Evolutionary conservation across 2,797 vertebrate genomes (phyloP), one percentile per base, ranked within the genome.

Genomic region (Diplodus puntazzo): DNA sequence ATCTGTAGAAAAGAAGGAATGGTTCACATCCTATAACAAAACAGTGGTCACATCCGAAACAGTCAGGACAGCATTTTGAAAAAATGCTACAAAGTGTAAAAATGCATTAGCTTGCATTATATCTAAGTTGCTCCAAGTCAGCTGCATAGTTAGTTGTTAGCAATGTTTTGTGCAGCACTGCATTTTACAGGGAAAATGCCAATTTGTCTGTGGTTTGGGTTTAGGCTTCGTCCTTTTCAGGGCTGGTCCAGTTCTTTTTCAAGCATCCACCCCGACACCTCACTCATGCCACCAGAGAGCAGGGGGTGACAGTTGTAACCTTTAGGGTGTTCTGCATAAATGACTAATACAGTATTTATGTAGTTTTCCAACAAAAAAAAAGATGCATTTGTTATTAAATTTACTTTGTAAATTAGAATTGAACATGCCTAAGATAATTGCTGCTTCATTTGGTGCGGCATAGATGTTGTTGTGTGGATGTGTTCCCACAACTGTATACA

Each of bases 1-100:
- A 99, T 98, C 98, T 99, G 90, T n/a, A 84, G 68, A 73, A 68
- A 48, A 79, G 14, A 73, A 64, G 23, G 2, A 75, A 68, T 10
- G 2, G 17, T 69, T 75, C 20, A 62, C 1, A 71, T 11, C 39
- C 39, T 30, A 53, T 0, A 30, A 39, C 39, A 64, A 60, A 67
- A 62, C 34, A 42, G 13, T 13, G 4, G 5, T 6, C 11, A 20
- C 48, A 42, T 43, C 11, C 3, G 3, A 4, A 63, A 60, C 25
- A 61, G 2, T 16, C 53, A 14, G 20, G 3, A 53, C 2, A 46
- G 20, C 8, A 45, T 43, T 63, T 25, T 61, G 1, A 17, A 25
- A 17, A 25, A 11, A 30, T 14, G 3, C n/a, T n/a, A 58, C 34
- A 70, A 27, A 59, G 18, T 16, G n/a, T n/a, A 42, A 23, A 49